A percentile compares a stretch with the other conserved stretches of the same genome.
These are phyloP conservation scores for Sandelia bainsii DNA, from an alignment of 2,797 vertebrate species.

Conservation along the genomic window DNA sequence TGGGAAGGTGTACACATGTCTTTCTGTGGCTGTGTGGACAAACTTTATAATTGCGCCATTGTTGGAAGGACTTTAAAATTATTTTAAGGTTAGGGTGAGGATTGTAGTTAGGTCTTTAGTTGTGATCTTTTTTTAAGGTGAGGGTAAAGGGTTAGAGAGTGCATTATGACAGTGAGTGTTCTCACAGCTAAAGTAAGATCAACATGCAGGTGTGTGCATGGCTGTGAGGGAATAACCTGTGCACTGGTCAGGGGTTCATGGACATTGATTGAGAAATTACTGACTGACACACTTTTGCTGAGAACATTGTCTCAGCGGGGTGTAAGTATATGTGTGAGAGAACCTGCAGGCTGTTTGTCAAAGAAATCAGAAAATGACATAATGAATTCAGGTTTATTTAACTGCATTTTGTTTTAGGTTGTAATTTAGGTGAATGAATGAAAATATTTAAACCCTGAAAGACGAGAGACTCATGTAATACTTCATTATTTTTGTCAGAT, in stretches of 20 bases:
- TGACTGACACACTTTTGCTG: neutral
- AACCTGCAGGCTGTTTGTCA: neutral
- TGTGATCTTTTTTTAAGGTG: no score
- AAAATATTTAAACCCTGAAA: neutral
- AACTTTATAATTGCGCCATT: neutral
- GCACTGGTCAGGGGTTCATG: constrained; percentile 36
- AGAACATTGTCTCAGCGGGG: neutral
- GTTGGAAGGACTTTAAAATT: neutral
- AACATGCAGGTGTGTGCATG: no score
- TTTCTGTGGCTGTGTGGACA: constrained; percentile 4
- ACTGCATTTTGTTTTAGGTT: neutral
- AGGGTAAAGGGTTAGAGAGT: neutral
- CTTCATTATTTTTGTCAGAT: neutral
- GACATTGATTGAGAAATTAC: constrained; percentile 24
- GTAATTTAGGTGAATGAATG: neutral
- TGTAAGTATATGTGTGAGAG: neutral
- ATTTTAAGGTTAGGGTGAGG: no score
- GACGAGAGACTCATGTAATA: no score
- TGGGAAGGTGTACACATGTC: constrained; percentile 43
- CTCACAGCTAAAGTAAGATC: neutral
- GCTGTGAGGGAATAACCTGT: constrained; percentile 9
- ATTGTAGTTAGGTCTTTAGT: no score
- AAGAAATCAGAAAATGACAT: neutral
- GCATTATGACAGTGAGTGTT: neutral
- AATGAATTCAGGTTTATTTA: neutral